Evolutionary conservation across 2,888 invertebrate genomes (phyloP), one percentile per base, ranked within the genome.

Genomic region (Himalopsyche japonica): DNA sequence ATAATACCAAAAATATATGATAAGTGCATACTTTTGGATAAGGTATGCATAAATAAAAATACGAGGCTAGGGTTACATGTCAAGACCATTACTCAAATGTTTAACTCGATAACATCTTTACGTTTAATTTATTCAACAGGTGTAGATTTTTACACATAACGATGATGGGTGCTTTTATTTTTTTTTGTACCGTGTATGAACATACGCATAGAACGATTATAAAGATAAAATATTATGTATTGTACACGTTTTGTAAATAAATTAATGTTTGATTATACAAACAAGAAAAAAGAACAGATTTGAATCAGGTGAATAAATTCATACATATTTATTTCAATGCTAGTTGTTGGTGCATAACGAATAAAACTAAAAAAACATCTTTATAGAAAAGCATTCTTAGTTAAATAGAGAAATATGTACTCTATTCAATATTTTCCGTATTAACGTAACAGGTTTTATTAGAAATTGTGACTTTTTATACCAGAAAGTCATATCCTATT

Each of bases 31-130:
- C 70, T 64, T 18, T n/a, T 18, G 27, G 47, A 43, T 81, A 83
- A 83, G 37, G 81, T 79, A 82, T 80, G 84, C 81, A 81, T 84
- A 76, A 57, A 57, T 57, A 57, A 84, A 84, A 76, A 82, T 81
- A 84, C 76, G 79, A 76, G 76, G 80, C 79, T 84, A 81, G 78
- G 81, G 84, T 80, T 84, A 82, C 82, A 77, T 49, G 43, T 30
- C 76, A 47, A 24, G 47, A 48, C 79, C 86, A 86, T 86, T 86
- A 86, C 86, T 86, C 86, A 86, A 86, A 86, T 85, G 86, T 82
- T 85, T 86, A 84, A 81, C 37, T 80, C 76, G 86, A 86, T 86
- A 85, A 82, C 82, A 86, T 86, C 86, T 84, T 78, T 34, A 37
- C 34, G 76, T 70, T 83, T 80, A 85, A 85, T 86, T 81, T 76